Base-by-base conservation (phyloP, 2,797 vertebrate species). In the Cuculus canorus region DNA sequence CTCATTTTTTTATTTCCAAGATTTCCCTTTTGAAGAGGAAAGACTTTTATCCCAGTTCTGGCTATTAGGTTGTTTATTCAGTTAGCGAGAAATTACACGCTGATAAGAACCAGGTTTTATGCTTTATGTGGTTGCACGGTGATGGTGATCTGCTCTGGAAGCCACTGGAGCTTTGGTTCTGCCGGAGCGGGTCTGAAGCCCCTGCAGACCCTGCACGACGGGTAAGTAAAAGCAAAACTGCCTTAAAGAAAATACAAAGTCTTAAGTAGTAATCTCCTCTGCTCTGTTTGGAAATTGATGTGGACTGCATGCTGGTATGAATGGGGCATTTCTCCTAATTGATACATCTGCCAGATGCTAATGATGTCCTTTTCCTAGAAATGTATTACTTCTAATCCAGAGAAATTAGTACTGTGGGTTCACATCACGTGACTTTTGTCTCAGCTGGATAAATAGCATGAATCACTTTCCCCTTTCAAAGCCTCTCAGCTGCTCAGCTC, bases 391-490 rank as follows among this genome's bases (percentile, higher is more conserved):
- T 91, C 82, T 93, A 90, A 90, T 88, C 75, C 70, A 16, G 53
- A 77, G 66, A 75, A 87, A 88, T 93, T 77, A 85, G 75, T 52
- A 37, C 48, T 91, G 81, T 18, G 17, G 75, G 69, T 81, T 95
- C 69, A 47, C 0, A 2, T 57, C 88, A 78, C 11, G n/a, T 94
- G 94, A 73, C 65, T 94, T 86, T 78, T 89, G 88, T 91, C 93
- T 96, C 93, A 91, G 94, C 92, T 95, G 95, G 95, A 85, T 95
- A 95, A 96, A 92, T 89, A 91, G 19, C 37, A 56, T 92, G 89
- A 96, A 95, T 95, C 86, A 84, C 88, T 93, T 88, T 93, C 75
- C 71, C 54, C 80, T 93, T 94, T 94, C 78, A 95, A 86, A 94
- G 84, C 79, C 85, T 95, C 83, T 90, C 94, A 86, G 73, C 78